These are phyloP conservation scores for Anthonomus grandis DNA, from an alignment of 1,140 invertebrate species.

Conservation along the genomic window DNA sequence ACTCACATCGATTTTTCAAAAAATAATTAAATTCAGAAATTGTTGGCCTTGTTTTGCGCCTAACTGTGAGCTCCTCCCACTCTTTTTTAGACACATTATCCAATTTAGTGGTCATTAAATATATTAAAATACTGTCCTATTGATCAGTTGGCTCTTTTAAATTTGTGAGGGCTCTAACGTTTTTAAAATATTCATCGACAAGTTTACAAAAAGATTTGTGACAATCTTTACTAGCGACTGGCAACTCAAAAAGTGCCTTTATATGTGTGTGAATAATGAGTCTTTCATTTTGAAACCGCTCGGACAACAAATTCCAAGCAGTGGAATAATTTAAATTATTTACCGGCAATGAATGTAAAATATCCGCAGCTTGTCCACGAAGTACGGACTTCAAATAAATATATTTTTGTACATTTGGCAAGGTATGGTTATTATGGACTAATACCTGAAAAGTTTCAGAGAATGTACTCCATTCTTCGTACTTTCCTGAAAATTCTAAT, in stretches of 20 bases:
- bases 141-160: slow-evolving; percentile 1
- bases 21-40: neutral
- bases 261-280: neutral
- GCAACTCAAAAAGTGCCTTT: neutral
- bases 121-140: neutral
- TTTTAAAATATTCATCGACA: neutral
- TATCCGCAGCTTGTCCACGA: neutral
- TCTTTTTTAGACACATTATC: neutral
- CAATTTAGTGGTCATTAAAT: neutral
- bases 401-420: neutral
- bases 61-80: neutral
- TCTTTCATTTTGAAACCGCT: neutral
- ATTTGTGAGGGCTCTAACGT: neutral
- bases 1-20: neutral
- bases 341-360: neutral
- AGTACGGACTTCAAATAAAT: neutral
- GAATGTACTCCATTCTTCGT: neutral
- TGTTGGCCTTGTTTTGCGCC: neutral
- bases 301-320: neutral
- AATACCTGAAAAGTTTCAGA: neutral
- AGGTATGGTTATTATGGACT: neutral
- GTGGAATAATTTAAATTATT: neutral
- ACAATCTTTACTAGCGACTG: neutral
- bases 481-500: neutral
- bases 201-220: neutral